Evolutionary conservation across 2,888 invertebrate genomes (phyloP), one percentile per base, ranked within the genome.

Genomic region (Acanthacorydalis orientalis): DNA sequence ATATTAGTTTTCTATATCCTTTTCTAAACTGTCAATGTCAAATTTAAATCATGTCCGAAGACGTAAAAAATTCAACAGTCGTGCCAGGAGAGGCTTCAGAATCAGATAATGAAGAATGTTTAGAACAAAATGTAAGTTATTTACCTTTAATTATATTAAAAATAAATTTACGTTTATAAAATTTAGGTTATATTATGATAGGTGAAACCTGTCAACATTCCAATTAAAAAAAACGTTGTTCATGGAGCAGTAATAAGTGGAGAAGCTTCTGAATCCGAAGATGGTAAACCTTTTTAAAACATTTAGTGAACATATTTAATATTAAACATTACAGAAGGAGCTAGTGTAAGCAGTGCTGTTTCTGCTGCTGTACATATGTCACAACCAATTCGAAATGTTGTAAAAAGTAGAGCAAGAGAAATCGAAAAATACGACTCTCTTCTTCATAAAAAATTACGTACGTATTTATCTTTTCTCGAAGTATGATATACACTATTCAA

Each of bases 241-340:
- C 61, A 63, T 53, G 65, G 64, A 14, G 61, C 58, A 45, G 57
- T 61, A 10, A 57, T 65, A 46, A 57, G 57, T 31, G 64, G 64
- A 35, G 65, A 64, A 56, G 65, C 64, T 53, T 64, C 64, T 1
- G 64, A 65, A 57, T 65, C 65, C 9, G 64, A 65, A 48, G 57
- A 58, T 50, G 64, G 61, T 59, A 55, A 53, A 16, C 6, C 3
- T 16, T 16, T 4, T 41, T 12, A 7, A 15, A 41, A 9, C n/a
- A 12, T 37, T 37, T 37, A 4, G 6, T 23, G 23, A 23, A 23
- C 6, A 23, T 4, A 23, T n/a, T 38, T 8, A 38, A 38, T 11
- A 15, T 11, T 42, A 31, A 10, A 10, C 33, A 48, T 56, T 53
- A 12, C 38, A 61, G 61, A 62, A 53, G 57, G 56, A 43, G 54